Evolutionary conservation across 2,113 vertebrate genomes (phyloP).

Genomic region (Pitta sordida): DNA sequence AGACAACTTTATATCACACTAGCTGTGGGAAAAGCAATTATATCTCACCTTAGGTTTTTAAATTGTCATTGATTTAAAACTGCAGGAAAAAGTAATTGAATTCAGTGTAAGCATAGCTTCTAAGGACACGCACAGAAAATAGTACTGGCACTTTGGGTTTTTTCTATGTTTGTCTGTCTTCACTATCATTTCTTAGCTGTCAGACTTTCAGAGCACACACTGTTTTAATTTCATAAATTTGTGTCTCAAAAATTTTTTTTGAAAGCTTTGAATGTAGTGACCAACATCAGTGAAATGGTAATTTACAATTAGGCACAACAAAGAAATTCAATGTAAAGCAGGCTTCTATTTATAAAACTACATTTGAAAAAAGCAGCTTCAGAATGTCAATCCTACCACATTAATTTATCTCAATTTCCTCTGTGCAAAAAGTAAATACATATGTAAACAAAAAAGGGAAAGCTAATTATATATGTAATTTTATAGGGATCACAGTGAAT

Average conservation of each 20-base stretch:
- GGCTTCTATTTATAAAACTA: conserved; percentile 11
- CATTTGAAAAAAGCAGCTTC: conserved; percentile 34
- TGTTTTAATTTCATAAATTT: conserved; percentile 48
- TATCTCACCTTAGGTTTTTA: not conserved
- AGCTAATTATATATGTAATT: conserved; percentile 6
- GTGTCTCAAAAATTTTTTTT: conserved; percentile 35
- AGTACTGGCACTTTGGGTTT: not conserved
- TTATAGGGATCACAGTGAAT: conserved; percentile 92
- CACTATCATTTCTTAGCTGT: not conserved
- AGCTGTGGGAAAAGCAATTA: conserved; percentile 31
- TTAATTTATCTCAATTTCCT: conserved; percentile 5
- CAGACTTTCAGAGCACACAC: not conserved
- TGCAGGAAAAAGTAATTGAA: conserved; percentile 23
- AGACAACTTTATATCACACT: not conserved
- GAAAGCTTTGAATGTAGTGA: conserved; percentile 26
- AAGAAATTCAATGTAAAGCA: not conserved
- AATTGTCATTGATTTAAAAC: conserved; percentile 19
- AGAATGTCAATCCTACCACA: not conserved
- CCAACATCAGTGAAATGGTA: conserved; percentile 22
- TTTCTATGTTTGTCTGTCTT: not conserved
- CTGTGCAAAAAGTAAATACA: not conserved
- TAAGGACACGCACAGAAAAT: not conserved
- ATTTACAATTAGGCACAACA: not conserved
- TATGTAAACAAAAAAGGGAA: not conserved
- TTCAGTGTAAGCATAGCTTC: conserved; percentile 24